Evolutionary conservation across 1,140 invertebrate species (phyloP).

Genomic region (Heliconius eleuchia): DNA sequence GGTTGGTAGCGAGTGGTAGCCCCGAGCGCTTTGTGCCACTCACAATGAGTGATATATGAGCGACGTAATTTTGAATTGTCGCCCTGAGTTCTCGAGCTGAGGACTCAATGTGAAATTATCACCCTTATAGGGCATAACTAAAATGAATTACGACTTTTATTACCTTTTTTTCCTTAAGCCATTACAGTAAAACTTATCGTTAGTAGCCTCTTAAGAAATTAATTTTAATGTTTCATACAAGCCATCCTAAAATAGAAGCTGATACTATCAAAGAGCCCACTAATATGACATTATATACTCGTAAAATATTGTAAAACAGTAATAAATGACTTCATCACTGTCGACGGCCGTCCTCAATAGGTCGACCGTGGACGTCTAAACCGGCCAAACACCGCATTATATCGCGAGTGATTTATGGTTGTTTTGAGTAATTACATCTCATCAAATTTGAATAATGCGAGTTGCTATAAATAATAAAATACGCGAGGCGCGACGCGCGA

Average conservation of each 20-base stretch:
- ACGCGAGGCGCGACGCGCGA: constrained; percentile 60
- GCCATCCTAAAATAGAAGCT: constrained; percentile 12
- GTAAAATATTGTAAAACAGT: constrained; percentile 62
- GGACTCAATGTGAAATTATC: constrained; percentile 76
- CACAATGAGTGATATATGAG: constrained; percentile 79
- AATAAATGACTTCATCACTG: constrained; percentile 67
- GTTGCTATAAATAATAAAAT: constrained; percentile 71
- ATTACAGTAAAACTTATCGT: constrained; percentile 53
- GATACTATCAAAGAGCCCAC: constrained; percentile 22
- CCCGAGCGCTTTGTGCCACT: constrained; percentile 66
- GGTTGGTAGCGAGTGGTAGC: constrained; percentile 72
- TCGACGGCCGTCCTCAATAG: constrained; percentile 46
- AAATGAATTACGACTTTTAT: constrained; percentile 79
- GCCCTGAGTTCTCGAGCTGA: constrained; percentile 52
- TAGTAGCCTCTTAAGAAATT: neutral
- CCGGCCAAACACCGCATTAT: constrained; percentile 68
- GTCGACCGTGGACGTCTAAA: constrained; percentile 53
- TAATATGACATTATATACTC: constrained; percentile 46
- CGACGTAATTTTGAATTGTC: constrained; percentile 77
- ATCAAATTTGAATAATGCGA: constrained; percentile 79
- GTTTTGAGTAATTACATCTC: constrained; percentile 78
- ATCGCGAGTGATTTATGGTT: constrained; percentile 75
- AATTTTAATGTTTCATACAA: constrained; percentile 15
- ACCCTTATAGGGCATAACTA: constrained; percentile 76
- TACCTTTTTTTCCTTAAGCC: constrained; percentile 46